Conservation (phyloP, 2,888 invertebrate species). For the Acanthococcus lagerstroemiae region DNA sequence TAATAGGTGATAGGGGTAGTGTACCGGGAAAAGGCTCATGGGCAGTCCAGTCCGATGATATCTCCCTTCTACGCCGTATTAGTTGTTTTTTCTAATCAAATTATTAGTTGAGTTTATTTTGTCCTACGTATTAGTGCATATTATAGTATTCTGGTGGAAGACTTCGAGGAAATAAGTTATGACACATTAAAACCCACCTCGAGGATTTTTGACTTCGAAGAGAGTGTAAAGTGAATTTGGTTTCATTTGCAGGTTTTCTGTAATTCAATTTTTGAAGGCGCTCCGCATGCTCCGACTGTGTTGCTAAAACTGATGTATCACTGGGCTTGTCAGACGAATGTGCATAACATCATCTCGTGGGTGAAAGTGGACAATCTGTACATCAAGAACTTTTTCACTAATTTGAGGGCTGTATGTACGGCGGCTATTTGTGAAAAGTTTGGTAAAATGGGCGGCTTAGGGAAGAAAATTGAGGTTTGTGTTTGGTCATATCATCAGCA, state of each 20-base stretch:
- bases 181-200: too few species aligned
- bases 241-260: slow-evolving; percentile 50
- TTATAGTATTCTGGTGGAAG: too few species aligned
- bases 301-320: slow-evolving; percentile 77
- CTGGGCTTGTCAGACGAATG: slow-evolving; percentile 84
- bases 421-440: slow-evolving; percentile 69
- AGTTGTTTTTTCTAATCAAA: too few species aligned
- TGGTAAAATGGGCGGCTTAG: slow-evolving; percentile 59
- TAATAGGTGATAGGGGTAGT: too few species aligned
- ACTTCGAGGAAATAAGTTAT: too few species aligned
- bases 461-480: slow-evolving; percentile 56
- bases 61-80: too few species aligned
- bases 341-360: slow-evolving; percentile 81
- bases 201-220: too few species aligned
- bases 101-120: too few species aligned
- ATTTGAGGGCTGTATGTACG: slow-evolving; percentile 66
- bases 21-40: too few species aligned
- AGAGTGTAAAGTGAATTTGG: neutral
- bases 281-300: slow-evolving; percentile 72
- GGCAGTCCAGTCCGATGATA: too few species aligned
- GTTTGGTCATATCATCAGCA: neutral
- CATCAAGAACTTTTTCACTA: slow-evolving; percentile 56
- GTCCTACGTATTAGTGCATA: too few species aligned
- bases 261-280: slow-evolving; percentile 76
- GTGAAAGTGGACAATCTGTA: slow-evolving; percentile 60